Conservation (phyloP, 2,113 vertebrate species). For the Martes martes region DNA sequence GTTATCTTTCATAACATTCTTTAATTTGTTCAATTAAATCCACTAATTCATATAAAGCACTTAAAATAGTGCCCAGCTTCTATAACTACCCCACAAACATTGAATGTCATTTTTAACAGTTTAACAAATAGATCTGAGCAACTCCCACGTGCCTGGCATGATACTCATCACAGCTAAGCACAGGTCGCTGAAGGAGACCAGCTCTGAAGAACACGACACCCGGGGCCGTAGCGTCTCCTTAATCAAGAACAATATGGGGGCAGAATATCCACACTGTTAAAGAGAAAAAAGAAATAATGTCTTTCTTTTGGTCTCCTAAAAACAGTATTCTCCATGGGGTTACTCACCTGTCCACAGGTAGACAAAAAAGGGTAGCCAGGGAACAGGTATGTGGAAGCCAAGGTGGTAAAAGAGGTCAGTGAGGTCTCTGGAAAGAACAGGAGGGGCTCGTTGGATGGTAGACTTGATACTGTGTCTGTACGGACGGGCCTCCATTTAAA, state of each 20-base stretch:
- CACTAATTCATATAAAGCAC: background rate
- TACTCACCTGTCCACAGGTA: background rate
- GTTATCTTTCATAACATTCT: background rate
- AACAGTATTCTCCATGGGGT: background rate
- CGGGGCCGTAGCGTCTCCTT: background rate
- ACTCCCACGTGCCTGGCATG: background rate
- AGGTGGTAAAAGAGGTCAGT: background rate
- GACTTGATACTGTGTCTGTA: background rate
- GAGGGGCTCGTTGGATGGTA: too few relatives aligned
- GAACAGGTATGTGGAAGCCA: background rate
- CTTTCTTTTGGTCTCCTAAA: background rate
- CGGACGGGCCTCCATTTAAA: background rate
- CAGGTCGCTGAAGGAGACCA: background rate
- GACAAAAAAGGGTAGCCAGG: background rate
- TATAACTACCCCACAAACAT: background rate
- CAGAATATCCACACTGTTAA: background rate
- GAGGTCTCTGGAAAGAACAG: background rate
- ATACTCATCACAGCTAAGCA: background rate
- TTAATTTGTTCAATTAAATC: background rate
- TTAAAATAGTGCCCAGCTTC: background rate
- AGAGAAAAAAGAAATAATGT: background rate
- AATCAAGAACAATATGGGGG: background rate
- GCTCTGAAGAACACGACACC: background rate
- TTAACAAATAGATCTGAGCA: slow-evolving; percentile 1
- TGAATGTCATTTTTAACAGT: background rate